Evolutionary conservation across 2,797 vertebrate genomes (phyloP), one percentile per base, ranked within the genome.

Genomic region (Microcaecilia unicolor): DNA sequence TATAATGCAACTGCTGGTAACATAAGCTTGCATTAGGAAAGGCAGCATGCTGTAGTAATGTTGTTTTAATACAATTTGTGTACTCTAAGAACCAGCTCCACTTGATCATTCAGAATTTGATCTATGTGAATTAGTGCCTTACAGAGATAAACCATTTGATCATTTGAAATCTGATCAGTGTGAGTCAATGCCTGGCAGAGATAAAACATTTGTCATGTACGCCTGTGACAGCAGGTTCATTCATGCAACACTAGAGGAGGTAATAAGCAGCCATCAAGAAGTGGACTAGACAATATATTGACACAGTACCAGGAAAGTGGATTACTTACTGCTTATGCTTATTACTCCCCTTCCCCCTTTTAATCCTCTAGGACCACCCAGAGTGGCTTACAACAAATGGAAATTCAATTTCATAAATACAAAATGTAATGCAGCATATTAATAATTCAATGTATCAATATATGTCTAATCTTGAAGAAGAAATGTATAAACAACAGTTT

Each of bases 51-150:
- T 39, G 55, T 31, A 61, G 61, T 82, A 83, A 84, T 82, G 76
- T 51, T 54, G 56, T 48, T 80, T 78, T 83, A 84, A 84, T 80
- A 68, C 31, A 58, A 85, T 84, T 79, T 83, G 69, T 54, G 67
- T 56, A 67, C 63, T 61, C 67, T 63, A 69, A 67, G 76, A 79
- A 75, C 64, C 48, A 64, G 47, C 60, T 48, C 58, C 64, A 70
- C 58, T 58, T 49, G 58, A 60, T 75, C 71, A 58, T 72, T 80
- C 64, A 64, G 63, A 64, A 50, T 67, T 41, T 72, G 76, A 81
- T 79, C 76, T 72, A 76, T 77, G 67, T 27, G 70, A 80, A 80
- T 76, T 67, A 75, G 61, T 44, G 67, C 58, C 45, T 63, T 38
- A 60, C 61, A 75, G 74, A 81, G 72, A 77, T 51, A 75, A 67